phyloP scores from a whole-genome alignment of 2,113 vertebrate genomes.

The Corynorhinus townsendii region DNA sequence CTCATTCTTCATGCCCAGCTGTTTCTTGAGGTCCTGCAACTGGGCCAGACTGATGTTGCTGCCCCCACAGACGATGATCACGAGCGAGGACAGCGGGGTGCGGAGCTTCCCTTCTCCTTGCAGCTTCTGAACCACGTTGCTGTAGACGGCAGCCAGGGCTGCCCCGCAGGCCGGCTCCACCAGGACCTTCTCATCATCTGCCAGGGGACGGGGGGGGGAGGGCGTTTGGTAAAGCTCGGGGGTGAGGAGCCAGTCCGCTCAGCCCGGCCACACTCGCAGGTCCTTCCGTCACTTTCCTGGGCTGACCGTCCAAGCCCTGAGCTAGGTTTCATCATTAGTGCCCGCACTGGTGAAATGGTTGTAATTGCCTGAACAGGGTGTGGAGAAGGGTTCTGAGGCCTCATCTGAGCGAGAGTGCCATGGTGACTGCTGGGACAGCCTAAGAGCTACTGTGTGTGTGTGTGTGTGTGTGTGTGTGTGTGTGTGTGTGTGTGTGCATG shows the following conservation, averaged over 20 bases:
- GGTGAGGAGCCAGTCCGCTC: rapidly evolving
- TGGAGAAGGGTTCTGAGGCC: not conserved
- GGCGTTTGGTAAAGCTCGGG: rapidly evolving
- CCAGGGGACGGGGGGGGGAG: not conserved
- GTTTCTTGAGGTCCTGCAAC: constrained; percentile 82
- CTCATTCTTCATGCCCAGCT: constrained; percentile 75
- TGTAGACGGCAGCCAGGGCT: constrained; percentile 85
- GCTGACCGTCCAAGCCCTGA: not conserved
- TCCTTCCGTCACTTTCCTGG: not conserved
- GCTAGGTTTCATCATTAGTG: not conserved
- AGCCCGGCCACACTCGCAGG: not conserved
- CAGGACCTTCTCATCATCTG: constrained; percentile 91
- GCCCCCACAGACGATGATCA: constrained; percentile 88
- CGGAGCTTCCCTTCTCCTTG: constrained; percentile 81
- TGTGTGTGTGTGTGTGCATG: no score
- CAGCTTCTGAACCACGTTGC: constrained; percentile 78
- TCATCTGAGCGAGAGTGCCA: not conserved
- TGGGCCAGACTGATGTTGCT: constrained; percentile 90
- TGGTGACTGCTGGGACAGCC: not conserved
- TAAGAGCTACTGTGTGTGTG: not conserved
- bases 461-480: not conserved
- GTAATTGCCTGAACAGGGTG: no score
- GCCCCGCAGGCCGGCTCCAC: constrained; percentile 91
- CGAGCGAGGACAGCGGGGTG: constrained; percentile 77
- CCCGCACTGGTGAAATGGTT: rapidly evolving